Evolutionary conservation across 2,797 vertebrate species (phyloP).

Genomic region (Myioborus melanocephalus): DNA sequence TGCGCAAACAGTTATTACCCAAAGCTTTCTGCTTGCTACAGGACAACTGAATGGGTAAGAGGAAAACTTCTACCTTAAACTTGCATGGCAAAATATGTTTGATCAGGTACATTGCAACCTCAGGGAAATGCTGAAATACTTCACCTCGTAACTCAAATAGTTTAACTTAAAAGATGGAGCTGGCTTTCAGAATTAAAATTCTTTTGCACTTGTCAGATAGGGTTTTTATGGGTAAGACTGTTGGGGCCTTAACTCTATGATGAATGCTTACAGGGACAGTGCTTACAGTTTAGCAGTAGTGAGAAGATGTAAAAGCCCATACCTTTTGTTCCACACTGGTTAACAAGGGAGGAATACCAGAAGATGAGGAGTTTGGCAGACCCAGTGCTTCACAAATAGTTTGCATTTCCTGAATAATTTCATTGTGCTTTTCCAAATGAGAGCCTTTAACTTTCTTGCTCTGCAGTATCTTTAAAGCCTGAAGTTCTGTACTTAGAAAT

Average conservation of each 20-base stretch:
- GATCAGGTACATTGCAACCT: neutral
- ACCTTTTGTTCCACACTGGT: conserved; percentile 85
- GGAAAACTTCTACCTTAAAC: neutral
- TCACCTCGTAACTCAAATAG: neutral
- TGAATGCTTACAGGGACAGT: neutral
- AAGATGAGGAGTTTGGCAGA: conserved; percentile 72
- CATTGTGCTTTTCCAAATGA: conserved; percentile 64
- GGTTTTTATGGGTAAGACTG: neutral
- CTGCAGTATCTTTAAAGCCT: conserved; percentile 85
- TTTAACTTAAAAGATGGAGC: neutral
- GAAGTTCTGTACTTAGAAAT: conserved; percentile 94
- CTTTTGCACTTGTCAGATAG: neutral
- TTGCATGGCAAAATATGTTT: neutral
- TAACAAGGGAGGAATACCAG: conserved; percentile 74
- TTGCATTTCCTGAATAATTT: conserved; percentile 78
- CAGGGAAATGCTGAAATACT: neutral
- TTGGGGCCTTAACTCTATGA: neutral
- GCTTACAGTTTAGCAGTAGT: neutral
- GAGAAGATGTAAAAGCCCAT: neutral
- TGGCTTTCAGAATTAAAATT: neutral
- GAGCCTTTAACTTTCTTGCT: conserved; percentile 68
- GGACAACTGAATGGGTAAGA: neutral
- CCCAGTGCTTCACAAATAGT: conserved; percentile 81
- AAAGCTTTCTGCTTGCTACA: neutral
- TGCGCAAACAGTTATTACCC: neutral